A percentile compares a stretch with the other conserved stretches of the same genome.
phyloP scores from a whole-genome alignment of 2,888 invertebrate genomes.

The Steinernema carpocapsae region DNA sequence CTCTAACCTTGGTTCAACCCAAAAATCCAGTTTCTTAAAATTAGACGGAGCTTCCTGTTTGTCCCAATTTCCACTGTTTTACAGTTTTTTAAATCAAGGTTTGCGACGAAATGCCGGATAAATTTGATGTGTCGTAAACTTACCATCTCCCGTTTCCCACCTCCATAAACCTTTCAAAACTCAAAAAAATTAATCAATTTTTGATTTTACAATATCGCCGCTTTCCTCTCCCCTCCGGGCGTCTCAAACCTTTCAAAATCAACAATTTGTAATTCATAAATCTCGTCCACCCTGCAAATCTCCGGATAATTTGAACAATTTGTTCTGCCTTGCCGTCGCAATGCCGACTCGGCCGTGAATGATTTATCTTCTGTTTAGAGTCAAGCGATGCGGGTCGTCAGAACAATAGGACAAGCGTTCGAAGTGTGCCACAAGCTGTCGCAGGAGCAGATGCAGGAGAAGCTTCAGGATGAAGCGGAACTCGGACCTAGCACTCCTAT shows the following conservation, averaged over 20 bases:
- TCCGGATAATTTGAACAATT: background rate
- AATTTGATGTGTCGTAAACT: no score
- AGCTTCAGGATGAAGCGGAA: slow-evolving; percentile 54
- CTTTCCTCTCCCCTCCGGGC: background rate
- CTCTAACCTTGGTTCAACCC: no score
- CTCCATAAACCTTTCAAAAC: background rate
- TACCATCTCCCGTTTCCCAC: background rate
- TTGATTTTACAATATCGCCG: background rate
- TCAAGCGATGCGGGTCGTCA: slow-evolving; percentile 96
- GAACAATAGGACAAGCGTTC: slow-evolving; percentile 98
- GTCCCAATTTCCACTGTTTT: no score
- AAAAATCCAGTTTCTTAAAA: background rate
- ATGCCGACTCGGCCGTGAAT: background rate
- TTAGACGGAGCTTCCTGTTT: no score
- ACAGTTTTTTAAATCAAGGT: no score
- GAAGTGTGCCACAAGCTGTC: slow-evolving; percentile 91
- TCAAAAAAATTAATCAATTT: background rate
- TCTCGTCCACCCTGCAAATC: background rate
- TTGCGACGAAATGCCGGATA: no score
- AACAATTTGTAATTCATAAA: slow-evolving; percentile 11
- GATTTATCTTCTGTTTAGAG: slow-evolving; percentile 51
- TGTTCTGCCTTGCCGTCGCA: slow-evolving; percentile 37
- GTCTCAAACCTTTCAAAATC: background rate
- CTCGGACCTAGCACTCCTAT: background rate
- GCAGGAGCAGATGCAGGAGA: slow-evolving; percentile 68